These are phyloP conservation scores for Chascanopsetta lugubris DNA, from an alignment of 2,113 vertebrate species.

Conservation along the genomic window DNA sequence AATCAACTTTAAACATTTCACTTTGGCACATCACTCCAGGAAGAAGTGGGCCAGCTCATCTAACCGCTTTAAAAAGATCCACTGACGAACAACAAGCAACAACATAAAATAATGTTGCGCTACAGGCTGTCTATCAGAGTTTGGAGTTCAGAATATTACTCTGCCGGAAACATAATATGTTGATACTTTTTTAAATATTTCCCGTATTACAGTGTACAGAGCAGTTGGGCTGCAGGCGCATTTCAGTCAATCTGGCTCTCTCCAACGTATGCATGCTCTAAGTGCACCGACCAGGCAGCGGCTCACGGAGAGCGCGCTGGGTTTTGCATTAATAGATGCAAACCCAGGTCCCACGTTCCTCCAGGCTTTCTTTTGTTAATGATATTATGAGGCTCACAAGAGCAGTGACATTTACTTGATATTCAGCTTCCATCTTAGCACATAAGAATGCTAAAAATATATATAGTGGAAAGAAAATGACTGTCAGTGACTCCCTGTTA, in stretches of 20 bases:
- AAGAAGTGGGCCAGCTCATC: background rate
- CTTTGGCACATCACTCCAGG: background rate
- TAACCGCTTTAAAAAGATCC: background rate
- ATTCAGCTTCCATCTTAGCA: conserved; percentile 62
- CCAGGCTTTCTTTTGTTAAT: conserved; percentile 65
- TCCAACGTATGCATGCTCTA: conserved; percentile 7
- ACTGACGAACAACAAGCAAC: background rate
- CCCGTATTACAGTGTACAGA: conserved; percentile 22
- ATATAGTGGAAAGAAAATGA: conserved; percentile 24
- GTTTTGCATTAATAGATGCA: conserved; percentile 70
- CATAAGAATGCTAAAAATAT: conserved; percentile 49
- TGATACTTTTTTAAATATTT: conserved; percentile 21
- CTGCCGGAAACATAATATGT: background rate
- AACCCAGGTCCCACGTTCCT: conserved; percentile 55
- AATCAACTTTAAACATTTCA: background rate
- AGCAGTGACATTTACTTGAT: conserved; percentile 75
- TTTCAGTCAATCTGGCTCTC: conserved; percentile 24
- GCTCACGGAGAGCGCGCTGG: conserved; percentile 29
- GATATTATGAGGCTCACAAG: conserved; percentile 66
- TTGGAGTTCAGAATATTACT: conserved; percentile 3
- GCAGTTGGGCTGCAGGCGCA: conserved; percentile 38
- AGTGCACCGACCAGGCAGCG: conserved; percentile 45
- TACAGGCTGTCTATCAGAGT: conserved; percentile 6
- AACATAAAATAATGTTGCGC: background rate
- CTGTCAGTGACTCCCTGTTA: conserved; percentile 22